These are phyloP conservation scores for Sebastes taczanowskii DNA, from an alignment of 2,797 vertebrate genomes.

Conservation along the genomic window DNA sequence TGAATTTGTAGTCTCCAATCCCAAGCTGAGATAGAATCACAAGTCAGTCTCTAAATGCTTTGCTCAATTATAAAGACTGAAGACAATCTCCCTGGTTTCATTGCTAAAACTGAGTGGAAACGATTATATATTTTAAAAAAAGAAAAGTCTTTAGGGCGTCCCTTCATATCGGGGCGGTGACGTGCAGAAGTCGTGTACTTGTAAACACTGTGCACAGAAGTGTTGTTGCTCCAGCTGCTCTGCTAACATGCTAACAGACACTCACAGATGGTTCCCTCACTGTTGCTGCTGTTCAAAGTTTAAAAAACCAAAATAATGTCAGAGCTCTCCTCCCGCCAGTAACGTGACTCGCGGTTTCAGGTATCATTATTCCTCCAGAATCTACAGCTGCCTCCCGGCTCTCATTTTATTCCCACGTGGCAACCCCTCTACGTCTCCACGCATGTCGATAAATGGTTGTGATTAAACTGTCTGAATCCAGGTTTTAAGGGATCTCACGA, in stretches of 20 bases:
- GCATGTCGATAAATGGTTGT: not conserved
- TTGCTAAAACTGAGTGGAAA: not conserved
- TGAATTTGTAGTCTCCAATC: not conserved
- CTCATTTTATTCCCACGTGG: not conserved
- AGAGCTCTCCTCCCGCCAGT: not conserved
- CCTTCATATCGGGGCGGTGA: not conserved
- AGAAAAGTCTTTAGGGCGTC: not conserved
- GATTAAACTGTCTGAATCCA: not conserved
- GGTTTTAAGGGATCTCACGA: no score
- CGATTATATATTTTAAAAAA: not conserved
- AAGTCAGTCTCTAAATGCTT: not conserved
- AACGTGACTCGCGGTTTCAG: not conserved
- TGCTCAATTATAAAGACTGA: not conserved
- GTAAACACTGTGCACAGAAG: no score
- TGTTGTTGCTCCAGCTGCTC: not conserved
- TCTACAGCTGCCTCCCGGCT: not conserved
- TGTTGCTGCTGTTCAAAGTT: not conserved
- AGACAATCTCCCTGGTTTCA: not conserved
- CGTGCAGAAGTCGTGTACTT: not conserved
- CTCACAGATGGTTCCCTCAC: not conserved
- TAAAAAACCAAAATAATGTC: not conserved
- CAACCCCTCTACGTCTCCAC: not conserved
- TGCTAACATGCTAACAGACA: not conserved
- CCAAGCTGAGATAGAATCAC: not conserved
- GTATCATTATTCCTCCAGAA: not conserved